Percentiles rank a stretch among this genome's conserved stretches.
Evolutionary conservation across 2,113 vertebrate genomes (phyloP).

Genomic region (Tragelaphus buxtoni): DNA sequence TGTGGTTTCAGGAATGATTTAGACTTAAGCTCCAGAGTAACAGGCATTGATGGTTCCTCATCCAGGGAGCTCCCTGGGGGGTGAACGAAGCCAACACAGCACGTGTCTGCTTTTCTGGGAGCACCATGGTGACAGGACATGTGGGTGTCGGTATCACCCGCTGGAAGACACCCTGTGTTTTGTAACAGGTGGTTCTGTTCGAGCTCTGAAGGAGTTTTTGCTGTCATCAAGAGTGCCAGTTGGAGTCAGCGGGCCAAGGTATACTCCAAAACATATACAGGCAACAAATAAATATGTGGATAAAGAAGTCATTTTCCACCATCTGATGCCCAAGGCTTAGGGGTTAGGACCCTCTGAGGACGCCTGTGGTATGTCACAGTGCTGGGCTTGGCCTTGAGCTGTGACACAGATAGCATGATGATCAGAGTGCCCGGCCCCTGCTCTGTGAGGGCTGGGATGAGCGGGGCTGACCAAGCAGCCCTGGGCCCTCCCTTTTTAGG

Average conservation of each 20-base stretch:
- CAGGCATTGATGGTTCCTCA: no score
- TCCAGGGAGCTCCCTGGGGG: not conserved
- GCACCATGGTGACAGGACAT: conserved; percentile 69
- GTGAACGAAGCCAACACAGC: not conserved
- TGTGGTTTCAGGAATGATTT: not conserved
- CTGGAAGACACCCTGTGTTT: conserved; percentile 63
- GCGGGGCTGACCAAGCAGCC: not conserved
- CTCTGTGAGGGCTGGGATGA: not conserved
- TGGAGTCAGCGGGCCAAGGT: conserved; percentile 32
- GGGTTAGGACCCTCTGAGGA: not conserved
- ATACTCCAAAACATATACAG: not conserved
- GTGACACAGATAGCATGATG: not conserved
- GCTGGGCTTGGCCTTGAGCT: not conserved
- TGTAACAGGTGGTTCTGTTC: conserved; percentile 65
- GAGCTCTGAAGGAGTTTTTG: conserved; percentile 62
- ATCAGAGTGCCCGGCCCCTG: rapidly evolving
- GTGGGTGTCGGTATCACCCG: conserved; percentile 75
- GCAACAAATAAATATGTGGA: not conserved
- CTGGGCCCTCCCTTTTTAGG: not conserved
- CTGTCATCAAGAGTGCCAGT: conserved; percentile 53
- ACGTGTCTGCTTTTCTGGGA: conserved; percentile 70
- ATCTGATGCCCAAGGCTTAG: not conserved
- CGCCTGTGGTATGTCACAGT: not conserved
- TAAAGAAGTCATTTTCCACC: not conserved
- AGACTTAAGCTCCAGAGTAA: not conserved